Evolutionary conservation across 2,888 invertebrate species (phyloP).

Genomic region (Drosophila mimica): DNA sequence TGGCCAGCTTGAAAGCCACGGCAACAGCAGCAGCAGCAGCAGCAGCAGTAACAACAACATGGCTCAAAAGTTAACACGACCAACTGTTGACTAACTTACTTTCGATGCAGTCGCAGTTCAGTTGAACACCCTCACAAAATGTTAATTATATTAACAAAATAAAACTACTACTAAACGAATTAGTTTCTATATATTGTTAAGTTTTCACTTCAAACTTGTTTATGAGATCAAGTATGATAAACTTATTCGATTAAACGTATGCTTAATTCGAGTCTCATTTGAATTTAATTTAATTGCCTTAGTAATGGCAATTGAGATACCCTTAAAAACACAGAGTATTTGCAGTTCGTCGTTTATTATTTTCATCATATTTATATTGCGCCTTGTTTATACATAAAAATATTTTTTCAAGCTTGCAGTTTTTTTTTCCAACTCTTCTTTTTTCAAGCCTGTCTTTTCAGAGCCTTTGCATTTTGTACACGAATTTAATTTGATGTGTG

Average conservation of each 20-base stretch:
- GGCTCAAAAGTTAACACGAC: conserved; percentile 32
- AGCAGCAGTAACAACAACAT: conserved; percentile 17
- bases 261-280: too few species aligned
- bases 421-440: conserved; percentile 23
- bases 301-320: background rate
- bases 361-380: conserved; percentile 52
- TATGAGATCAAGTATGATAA: fast-evolving
- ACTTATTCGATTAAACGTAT: background rate
- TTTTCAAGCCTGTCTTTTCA: conserved; percentile 7
- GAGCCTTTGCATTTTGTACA: conserved; percentile 33
- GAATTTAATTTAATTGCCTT: background rate
- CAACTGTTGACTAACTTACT: conserved; percentile 67
- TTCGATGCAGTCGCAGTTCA: conserved; percentile 21
- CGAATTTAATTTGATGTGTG: conserved; percentile 57
- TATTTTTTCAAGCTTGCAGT: conserved; percentile 63
- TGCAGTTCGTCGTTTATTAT: background rate
- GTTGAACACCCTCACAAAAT: conserved; percentile 24
- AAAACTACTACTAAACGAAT: background rate
- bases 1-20: conserved; percentile 48
- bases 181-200: background rate
- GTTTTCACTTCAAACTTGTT: background rate
- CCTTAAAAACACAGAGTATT: conserved; percentile 1
- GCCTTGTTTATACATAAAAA: conserved; percentile 70
- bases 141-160: conserved; percentile 1
- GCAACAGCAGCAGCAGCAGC: conserved; percentile 29